Evolutionary conservation across 2,113 vertebrate species (phyloP).

Genomic region (Labrus mixtus): DNA sequence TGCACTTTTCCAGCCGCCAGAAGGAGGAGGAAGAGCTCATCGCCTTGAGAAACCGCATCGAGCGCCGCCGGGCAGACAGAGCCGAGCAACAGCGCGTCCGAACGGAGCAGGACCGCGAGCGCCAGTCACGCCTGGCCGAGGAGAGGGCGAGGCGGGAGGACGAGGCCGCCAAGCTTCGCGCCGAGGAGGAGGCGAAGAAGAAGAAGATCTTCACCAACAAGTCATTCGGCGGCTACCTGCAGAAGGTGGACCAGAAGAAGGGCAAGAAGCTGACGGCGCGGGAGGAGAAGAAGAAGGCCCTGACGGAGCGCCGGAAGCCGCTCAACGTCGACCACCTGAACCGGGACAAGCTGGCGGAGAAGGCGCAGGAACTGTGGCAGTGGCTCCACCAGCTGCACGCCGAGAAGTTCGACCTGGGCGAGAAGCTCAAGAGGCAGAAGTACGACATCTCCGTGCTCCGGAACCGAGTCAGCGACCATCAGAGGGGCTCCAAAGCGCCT

Average conservation of each 20-base stretch:
- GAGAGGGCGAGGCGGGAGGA: constrained; percentile 92
- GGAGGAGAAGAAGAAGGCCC: constrained; percentile 85
- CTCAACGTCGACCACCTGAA: constrained; percentile 86
- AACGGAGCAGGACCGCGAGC: constrained; percentile 90
- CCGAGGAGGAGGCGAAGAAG: constrained; percentile 94
- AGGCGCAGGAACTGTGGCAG: constrained; percentile 92
- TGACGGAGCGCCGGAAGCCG: constrained; percentile 82
- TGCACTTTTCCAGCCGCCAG: constrained; percentile 94
- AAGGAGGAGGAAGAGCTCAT: constrained; percentile 97
- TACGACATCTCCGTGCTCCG: constrained; percentile 94
- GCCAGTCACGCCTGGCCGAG: constrained; percentile 89
- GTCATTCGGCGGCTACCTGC: constrained; percentile 83
- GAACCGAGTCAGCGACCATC: constrained; percentile 94
- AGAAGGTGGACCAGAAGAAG: constrained; percentile 85
- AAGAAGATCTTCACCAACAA: constrained; percentile 94
- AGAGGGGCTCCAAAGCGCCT: constrained; percentile 89
- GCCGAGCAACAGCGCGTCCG: constrained; percentile 93
- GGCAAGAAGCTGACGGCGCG: constrained; percentile 85
- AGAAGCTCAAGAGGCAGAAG: constrained; percentile 95
- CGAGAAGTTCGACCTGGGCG: constrained; percentile 94
- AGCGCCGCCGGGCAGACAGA: constrained; percentile 90
- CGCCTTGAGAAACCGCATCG: constrained; percentile 91
- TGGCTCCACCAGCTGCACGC: constrained; percentile 90
- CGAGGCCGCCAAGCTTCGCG: constrained; percentile 88
- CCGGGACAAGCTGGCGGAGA: constrained; percentile 87